Base-by-base conservation (phyloP, 2,888 invertebrate species). In the Euphydryas editha region DNA sequence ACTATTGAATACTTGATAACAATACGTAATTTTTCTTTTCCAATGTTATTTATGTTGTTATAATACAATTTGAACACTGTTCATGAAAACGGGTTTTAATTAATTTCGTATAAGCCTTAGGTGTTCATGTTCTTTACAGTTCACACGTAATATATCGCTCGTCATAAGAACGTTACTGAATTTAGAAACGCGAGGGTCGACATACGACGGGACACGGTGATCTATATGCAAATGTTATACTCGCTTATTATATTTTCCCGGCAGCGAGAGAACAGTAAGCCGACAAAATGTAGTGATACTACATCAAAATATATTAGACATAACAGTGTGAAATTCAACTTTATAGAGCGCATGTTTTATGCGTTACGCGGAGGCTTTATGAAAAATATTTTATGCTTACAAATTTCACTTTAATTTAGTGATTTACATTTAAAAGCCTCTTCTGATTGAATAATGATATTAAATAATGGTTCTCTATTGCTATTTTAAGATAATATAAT, bases 201-300 rank as follows among this genome's bases (percentile, higher is more conserved):
- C 75, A 77, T 77, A 79, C 77, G 79, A 75, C 75, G 75, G 82
- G 82, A 85, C 84, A 84, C 71, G 77, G 88, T 89, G 92, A 91
- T 92, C 88, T 92, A 91, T 89, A 92, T 92, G 92, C 85, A 89
- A 92, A 92, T 92, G 80, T 88, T 88, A 90, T 90, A 87, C 89
- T 86, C 87, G 90, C 87, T 90, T 92, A 92, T 92, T 91, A 91
- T 90, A 90, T 88, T 90, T 85, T 80, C 62, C 84, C 82, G 76
- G 78, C 74, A 77, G 74, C 80, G 83, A 81, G 81, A 80, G 82
- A 84, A 85, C 84, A 80, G 84, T 84, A 83, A 84, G 84, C 83
- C 79, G 78, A 75, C 82, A 79, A 84, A 84, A 85, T 85, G 83
- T 82, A 76, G 76, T 81, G 81, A 83, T 84, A 83, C 84, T 86